Percentiles rank a stretch among this genome's conserved stretches.
Evolutionary conservation across 1,140 invertebrate species (phyloP).

Genomic region (Lanistes nyassanus): DNA sequence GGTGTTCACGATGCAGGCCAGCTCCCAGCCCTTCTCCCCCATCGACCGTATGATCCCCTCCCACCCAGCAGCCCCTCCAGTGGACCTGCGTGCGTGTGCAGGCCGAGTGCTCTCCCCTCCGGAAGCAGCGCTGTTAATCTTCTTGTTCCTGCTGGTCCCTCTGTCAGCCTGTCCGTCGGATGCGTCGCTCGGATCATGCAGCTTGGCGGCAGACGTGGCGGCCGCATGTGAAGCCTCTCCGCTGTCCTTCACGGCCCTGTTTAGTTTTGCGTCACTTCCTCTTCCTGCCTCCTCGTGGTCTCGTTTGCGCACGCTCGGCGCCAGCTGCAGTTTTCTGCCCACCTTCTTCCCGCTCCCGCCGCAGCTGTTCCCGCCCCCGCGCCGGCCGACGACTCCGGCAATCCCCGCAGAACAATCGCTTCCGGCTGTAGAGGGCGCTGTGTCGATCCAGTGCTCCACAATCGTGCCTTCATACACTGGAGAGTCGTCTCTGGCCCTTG

Average conservation of each 20-base stretch:
- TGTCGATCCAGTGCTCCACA: constrained; percentile 10
- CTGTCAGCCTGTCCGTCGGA: background rate
- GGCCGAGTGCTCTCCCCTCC: background rate
- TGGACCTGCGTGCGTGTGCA: background rate
- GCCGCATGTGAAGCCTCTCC: background rate
- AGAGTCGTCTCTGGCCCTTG: constrained; percentile 9
- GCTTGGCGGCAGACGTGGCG: background rate
- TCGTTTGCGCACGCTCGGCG: too few species aligned
- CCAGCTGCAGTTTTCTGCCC: background rate
- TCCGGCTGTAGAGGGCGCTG: background rate
- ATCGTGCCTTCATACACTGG: constrained; percentile 16
- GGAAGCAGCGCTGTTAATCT: background rate
- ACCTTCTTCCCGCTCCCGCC: background rate
- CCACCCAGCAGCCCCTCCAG: constrained; percentile 12
- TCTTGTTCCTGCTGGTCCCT: background rate
- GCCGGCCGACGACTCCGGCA: too few species aligned
- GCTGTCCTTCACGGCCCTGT: background rate
- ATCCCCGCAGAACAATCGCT: too few species aligned
- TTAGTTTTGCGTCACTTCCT: background rate
- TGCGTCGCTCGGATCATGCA: background rate
- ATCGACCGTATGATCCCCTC: constrained; percentile 14
- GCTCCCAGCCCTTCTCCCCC: constrained; percentile 23
- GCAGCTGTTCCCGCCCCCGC: background rate
- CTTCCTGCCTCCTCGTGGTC: background rate
- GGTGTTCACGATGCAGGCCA: constrained; percentile 19